Percentiles rank a stretch among this genome's conserved stretches.
Conservation (phyloP, 2,797 vertebrate genomes). For the Chelmon rostratus region DNA sequence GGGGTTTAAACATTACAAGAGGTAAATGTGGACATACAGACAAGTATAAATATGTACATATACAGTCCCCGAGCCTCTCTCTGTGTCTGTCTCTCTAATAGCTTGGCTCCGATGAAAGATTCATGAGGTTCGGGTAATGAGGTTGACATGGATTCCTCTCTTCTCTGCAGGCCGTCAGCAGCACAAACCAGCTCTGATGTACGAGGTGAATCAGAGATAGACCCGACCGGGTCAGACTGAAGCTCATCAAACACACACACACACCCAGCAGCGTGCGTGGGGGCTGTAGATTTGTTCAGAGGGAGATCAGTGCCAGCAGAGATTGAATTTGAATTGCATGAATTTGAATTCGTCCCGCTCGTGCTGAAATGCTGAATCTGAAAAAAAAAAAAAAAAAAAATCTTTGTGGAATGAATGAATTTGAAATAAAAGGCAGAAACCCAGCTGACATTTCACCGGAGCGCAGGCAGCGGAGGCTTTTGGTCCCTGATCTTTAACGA, state of each 20-base stretch:
- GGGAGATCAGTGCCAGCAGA: slow-evolving; percentile 27
- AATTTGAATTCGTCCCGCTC: slow-evolving; percentile 46
- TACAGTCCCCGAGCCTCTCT: background rate
- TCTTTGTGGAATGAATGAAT: slow-evolving; percentile 30
- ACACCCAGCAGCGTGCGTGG: slow-evolving; percentile 2
- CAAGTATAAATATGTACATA: slow-evolving; percentile 45
- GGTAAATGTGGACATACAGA: slow-evolving; percentile 28
- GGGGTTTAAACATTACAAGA: background rate
- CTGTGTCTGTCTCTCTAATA: slow-evolving; percentile 38
- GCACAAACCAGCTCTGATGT: slow-evolving; percentile 29
- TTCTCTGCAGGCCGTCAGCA: slow-evolving; percentile 15
- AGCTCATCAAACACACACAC: slow-evolving; percentile 36
- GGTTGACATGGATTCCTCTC: slow-evolving; percentile 56
- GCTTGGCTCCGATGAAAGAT: slow-evolving; percentile 61
- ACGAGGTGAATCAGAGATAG: slow-evolving; percentile 34
- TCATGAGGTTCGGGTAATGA: slow-evolving; percentile 63
- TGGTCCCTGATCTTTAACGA: background rate
- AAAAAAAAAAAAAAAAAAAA: background rate
- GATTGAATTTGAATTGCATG: slow-evolving; percentile 48
- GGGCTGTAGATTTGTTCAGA: slow-evolving; percentile 6
- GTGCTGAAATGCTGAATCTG: slow-evolving; percentile 42
- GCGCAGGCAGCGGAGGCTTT: background rate
- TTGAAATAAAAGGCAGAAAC: background rate
- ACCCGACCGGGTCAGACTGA: slow-evolving; percentile 12
- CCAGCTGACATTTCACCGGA: too few species aligned